Evolutionary conservation across 2,797 vertebrate species (phyloP).

Genomic region (Astyanax mexicanus): DNA sequence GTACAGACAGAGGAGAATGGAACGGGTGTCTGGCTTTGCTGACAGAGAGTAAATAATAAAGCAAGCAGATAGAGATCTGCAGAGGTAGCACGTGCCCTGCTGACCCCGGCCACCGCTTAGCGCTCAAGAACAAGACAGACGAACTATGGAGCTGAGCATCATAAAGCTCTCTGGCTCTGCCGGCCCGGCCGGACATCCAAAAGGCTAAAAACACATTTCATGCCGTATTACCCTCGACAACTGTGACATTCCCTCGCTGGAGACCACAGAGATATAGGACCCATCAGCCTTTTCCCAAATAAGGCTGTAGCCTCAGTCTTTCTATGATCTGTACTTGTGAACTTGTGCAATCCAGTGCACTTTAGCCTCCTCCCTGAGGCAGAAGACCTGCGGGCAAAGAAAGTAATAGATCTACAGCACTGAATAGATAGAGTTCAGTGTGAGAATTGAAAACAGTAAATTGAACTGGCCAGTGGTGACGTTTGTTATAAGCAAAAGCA

Average conservation of each 20-base stretch:
- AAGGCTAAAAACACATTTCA: constrained; percentile 77
- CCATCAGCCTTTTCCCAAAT: constrained; percentile 38
- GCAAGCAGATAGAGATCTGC: constrained; percentile 77
- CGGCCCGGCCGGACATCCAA: constrained; percentile 60
- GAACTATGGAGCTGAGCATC: constrained; percentile 42
- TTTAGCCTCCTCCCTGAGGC: neutral
- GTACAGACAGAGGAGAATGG: constrained; percentile 3
- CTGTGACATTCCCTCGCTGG: constrained; percentile 50
- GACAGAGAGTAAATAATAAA: constrained; percentile 66
- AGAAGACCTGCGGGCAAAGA: neutral
- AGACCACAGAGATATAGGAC: constrained; percentile 47
- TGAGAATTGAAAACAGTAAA: neutral
- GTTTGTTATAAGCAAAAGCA: too few relatives aligned
- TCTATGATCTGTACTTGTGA: neutral
- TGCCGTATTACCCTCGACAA: constrained; percentile 68
- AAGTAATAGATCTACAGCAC: neutral
- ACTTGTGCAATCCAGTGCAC: neutral
- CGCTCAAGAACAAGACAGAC: constrained; percentile 65
- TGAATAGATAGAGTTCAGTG: neutral
- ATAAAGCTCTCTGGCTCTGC: constrained; percentile 72
- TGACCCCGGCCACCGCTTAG: constrained; percentile 66
- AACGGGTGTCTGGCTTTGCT: constrained; percentile 26
- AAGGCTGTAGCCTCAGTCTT: constrained; percentile 4
- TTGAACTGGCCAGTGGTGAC: neutral
- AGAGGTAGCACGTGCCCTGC: constrained; percentile 68